Evolutionary conservation across 37 sponge, comb jelly and placozoan species (phyloP).

Genomic region (Aphrocallistes beatrix): DNA sequence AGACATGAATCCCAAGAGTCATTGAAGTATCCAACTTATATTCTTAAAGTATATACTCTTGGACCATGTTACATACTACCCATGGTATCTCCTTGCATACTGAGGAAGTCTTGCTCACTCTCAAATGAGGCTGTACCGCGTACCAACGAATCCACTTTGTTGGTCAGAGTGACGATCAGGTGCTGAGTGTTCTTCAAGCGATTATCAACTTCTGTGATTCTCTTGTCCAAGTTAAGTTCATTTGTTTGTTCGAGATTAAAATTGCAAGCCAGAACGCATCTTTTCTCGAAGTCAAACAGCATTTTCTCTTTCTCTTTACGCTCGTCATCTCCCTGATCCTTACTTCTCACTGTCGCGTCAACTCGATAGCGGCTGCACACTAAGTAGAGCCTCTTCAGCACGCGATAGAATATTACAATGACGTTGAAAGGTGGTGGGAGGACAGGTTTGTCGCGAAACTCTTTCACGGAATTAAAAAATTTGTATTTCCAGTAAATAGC

Average conservation of each 20-base stretch:
- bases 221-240: background rate
- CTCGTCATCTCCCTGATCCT: background rate
- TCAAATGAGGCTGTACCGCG: background rate
- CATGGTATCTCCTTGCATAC: background rate
- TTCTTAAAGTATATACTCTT: no score
- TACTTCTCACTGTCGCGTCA: background rate
- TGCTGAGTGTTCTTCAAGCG: background rate
- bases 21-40: no score
- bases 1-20: no score
- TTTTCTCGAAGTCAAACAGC: background rate
- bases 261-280: background rate
- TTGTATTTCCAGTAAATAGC: conserved; percentile 3
- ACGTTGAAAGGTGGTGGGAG: background rate
- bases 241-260: background rate
- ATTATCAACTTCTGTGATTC: background rate
- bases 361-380: background rate
- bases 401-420: background rate
- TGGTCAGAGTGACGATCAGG: background rate
- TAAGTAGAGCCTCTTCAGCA: background rate
- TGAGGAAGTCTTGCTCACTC: background rate
- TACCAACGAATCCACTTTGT: background rate
- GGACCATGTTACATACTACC: background rate
- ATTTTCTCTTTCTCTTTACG: background rate
- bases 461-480: background rate
- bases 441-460: background rate